phyloP scores from a whole-genome alignment of 2,888 invertebrate species.

The Kryphioiulus occultus region DNA sequence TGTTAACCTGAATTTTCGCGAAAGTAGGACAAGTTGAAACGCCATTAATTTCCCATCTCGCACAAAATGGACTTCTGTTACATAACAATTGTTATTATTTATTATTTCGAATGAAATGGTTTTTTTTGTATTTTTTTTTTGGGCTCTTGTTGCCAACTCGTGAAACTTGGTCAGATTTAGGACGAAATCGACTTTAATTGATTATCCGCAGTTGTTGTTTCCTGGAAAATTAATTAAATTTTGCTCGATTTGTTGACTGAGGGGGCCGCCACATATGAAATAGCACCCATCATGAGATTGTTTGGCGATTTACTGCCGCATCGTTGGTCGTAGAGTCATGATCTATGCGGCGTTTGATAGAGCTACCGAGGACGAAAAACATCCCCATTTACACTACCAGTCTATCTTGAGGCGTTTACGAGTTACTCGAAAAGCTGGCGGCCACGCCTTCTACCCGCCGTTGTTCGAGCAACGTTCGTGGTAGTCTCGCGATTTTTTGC shows the following conservation, averaged over 20 bases:
- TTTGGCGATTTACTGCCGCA: no score
- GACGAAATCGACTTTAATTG: not conserved
- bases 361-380: no score
- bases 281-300: no score
- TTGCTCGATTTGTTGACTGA: not conserved
- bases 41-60: not conserved
- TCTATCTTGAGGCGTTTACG: no score
- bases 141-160: not conserved
- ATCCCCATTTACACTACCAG: no score
- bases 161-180: not conserved
- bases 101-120: not conserved
- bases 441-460: no score
- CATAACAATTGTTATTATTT: not conserved
- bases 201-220: not conserved
- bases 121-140: not conserved
- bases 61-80: not conserved
- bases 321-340: no score
- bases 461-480: no score
- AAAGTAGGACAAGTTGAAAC: not conserved
- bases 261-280: not conserved
- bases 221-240: not conserved
- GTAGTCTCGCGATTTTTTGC: no score
- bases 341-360: no score
- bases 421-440: no score
- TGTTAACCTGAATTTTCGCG: not conserved